Base-by-base conservation (phyloP, 35 echinoderm and acorn worm species). In the Heliocidaris erythrogramma region DNA sequence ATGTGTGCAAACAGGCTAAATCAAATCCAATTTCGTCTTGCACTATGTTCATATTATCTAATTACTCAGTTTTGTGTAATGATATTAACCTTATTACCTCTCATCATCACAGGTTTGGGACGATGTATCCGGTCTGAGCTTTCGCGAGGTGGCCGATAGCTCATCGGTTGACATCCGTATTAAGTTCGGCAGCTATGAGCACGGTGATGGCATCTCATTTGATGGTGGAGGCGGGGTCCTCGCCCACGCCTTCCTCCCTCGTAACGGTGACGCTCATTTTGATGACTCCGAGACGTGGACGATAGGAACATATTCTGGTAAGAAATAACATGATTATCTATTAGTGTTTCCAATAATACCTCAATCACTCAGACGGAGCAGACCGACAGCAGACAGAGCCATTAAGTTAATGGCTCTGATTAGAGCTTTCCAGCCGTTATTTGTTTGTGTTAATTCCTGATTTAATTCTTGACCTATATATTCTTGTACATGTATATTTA, bases 241-340 rank as follows among this genome's bases (percentile, higher is more conserved):
- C n/a, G 97, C 94, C 2, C 97, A 98, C 89, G 97, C 96, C 6
- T 96, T 95, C 90, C 69, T 97, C 7, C 97, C 97, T 16, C 48
- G 18, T 3, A 31, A 94, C 24, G 95, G 97, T 0, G 93, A 98
- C 90, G 92, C 94, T 35, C 97, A 98, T 56, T 93, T 98, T 59
- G 97, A 98, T 59, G 93, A 69, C 13, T 94, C 95, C 27, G 97
- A 98, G 90, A 94, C 93, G 4, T 98, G 97, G 97, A 95, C 94
- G 14, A 69, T 90, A 31, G 24, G 50, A 5, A 85, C 56, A 49
- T 21, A 29, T 5, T 95, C 53, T 52, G 96, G 96, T 97, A 59
- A 94, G 96, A 92, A 94, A 9, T 53, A 21, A 49, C 48, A 59
- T 49, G 30, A 42, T 48, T 42, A 12, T n/a, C 31, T n/a, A n/a